phyloP scores from a whole-genome alignment of 2,888 invertebrate species.

The Lypha dubia region DNA sequence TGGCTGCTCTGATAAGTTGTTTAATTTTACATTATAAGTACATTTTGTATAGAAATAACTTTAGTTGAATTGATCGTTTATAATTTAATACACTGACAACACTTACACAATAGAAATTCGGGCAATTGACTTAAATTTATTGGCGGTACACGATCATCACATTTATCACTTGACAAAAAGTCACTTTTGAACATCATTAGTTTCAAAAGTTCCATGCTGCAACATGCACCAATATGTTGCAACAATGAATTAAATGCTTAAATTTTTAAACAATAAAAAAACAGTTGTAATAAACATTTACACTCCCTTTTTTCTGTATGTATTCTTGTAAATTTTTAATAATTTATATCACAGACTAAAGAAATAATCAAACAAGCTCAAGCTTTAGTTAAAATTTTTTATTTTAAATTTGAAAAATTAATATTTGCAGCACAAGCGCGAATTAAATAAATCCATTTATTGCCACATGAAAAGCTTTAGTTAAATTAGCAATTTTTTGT shows the following conservation, averaged over 20 bases:
- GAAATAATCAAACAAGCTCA: neutral
- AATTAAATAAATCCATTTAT: constrained; percentile 14
- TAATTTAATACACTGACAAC: constrained; percentile 10
- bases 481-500: constrained; percentile 35
- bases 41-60: too few relatives aligned
- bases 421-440: too few relatives aligned
- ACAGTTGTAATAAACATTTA: constrained; percentile 22
- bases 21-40: too few relatives aligned
- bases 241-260: constrained; percentile 48
- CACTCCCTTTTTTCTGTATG: neutral
- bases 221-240: constrained; percentile 54
- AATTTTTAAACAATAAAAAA: constrained; percentile 23
- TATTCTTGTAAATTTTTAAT: neutral
- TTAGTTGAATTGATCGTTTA: neutral
- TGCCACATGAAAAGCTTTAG: neutral
- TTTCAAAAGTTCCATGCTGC: constrained; percentile 83
- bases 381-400: constrained; percentile 1
- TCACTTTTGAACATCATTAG: constrained; percentile 84
- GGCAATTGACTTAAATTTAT: constrained; percentile 89
- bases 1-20: too few relatives aligned
- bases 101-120: constrained; percentile 89
- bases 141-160: constrained; percentile 88
- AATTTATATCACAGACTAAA: constrained; percentile 41
- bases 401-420: neutral
- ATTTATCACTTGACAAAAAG: constrained; percentile 82